Base-by-base conservation (phyloP, 2,797 vertebrate species). In the Corythornis leucogaster region DNA sequence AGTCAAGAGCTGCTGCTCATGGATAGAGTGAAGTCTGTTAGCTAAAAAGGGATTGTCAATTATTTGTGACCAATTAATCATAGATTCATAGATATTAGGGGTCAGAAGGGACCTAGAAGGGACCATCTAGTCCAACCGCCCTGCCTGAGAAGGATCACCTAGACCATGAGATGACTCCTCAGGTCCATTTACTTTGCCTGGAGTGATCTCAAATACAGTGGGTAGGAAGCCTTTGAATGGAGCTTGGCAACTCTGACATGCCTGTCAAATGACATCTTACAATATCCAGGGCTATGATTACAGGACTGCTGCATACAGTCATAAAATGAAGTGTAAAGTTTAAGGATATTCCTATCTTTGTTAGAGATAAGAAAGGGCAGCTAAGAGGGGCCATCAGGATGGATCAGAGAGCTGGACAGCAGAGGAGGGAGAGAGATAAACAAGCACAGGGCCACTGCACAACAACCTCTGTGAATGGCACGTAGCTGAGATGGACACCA, bases 401-500 rank as follows among this genome's bases (percentile, higher is more conserved):
- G 28, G 16, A 9, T 66, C 55, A 62, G 21, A 73, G 68, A 90
- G 42, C 6, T 33, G 18, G 68, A 63, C 17, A 84, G 42, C 24
- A 35, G 38, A 42, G 8, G 26, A 84, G 45, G 30, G 26, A 57
- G 53, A 73, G 25, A 30, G 18, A 53, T 57, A 33, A 89, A 81
- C 16, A 53, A 81, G 42, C 26, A 61, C 18, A 64, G 43, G 33
- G 42, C 54, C 43, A 68, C 25, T 9, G 48, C n/a, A 71, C 26
- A 42, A 61, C 30, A 5, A 5, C 9, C 33, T 40, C 43, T 40
- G 28, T 7, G 42, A 69, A 77, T 26, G 31, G 50, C 38, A 76
- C 0, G 0, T n/a, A 42, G 28, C 6, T 1, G 50, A 53, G 22
- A 46, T 12, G 4, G 17, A 62, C 75, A 55, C 21, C 5, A 9